A percentile compares a stretch with the other conserved stretches of the same genome.
Conservation (phyloP, 2,113 vertebrate species). For the Anolis carolinensis region DNA sequence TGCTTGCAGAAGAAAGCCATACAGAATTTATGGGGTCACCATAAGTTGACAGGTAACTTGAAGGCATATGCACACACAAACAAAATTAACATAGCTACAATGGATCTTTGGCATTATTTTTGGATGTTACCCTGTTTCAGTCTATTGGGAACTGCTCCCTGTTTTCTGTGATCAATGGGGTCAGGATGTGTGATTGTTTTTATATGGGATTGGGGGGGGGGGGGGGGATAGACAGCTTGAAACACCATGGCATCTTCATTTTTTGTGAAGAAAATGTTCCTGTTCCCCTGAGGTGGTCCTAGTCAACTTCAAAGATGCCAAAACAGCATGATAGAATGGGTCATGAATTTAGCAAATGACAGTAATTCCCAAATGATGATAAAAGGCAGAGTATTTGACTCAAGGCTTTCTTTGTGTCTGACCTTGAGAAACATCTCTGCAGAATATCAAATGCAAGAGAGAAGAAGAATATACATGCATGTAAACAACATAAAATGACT, state of each 20-base stretch:
- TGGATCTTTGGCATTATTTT: neutral
- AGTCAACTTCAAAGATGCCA: neutral
- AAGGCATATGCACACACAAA: neutral
- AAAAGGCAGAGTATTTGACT: constrained; percentile 50
- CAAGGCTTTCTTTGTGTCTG: constrained; percentile 38
- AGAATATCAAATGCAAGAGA: constrained; percentile 17
- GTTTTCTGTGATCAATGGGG: accelerated
- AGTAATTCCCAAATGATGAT: constrained; percentile 45
- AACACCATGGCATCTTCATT: neutral
- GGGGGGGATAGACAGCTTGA: accelerated
- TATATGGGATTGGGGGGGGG: neutral
- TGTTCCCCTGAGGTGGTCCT: constrained; percentile 1
- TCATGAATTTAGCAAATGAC: constrained; percentile 23
- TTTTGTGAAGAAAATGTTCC: neutral
- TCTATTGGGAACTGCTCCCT: neutral
- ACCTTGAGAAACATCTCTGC: constrained; percentile 36
- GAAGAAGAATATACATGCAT: constrained; percentile 25
- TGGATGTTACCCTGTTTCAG: neutral
- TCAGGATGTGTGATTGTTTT: neutral
- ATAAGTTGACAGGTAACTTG: too few relatives aligned
- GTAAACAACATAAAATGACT: constrained; percentile 38
- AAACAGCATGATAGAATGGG: constrained; percentile 16
- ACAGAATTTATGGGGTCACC: too few relatives aligned
- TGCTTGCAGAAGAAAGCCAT: too few relatives aligned
- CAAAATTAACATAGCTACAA: neutral